These are phyloP conservation scores for Agelastica alni DNA, from an alignment of 2,888 invertebrate species.

Conservation along the genomic window DNA sequence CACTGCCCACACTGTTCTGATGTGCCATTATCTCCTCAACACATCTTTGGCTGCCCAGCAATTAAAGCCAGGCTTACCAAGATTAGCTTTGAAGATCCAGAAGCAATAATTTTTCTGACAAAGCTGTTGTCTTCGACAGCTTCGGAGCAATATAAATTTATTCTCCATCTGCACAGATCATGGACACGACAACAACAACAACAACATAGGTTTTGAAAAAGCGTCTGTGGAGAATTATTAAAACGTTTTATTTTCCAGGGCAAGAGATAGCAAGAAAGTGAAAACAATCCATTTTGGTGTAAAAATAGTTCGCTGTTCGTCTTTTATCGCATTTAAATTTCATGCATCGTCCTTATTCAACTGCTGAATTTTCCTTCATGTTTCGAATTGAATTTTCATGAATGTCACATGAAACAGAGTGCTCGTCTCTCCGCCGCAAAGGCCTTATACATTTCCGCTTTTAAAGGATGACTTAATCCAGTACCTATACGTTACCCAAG, in stretches of 20 bases:
- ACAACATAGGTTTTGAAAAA: no score
- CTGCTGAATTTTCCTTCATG: constrained; percentile 4
- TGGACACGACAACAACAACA: no score
- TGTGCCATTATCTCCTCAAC: no score
- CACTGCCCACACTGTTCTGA: no score
- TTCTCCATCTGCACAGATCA: no score
- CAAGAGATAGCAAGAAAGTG: neutral
- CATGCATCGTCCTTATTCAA: constrained; percentile 18
- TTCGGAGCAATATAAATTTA: no score
- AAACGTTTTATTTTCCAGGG: neutral
- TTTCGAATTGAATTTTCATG: constrained; percentile 21
- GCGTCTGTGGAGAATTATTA: no score
- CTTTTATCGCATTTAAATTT: constrained; percentile 1
- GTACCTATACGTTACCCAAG: constrained; percentile 39
- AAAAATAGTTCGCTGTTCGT: neutral
- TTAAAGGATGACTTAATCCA: constrained; percentile 34
- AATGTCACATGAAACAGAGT: constrained; percentile 16
- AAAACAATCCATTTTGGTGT: neutral
- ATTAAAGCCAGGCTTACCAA: no score
- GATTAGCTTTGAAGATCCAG: no score
- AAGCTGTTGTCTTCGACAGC: no score
- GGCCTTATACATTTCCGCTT: constrained; percentile 20
- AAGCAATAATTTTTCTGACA: no score
- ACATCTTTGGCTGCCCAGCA: no score
- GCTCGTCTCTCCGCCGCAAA: constrained; percentile 11